These are phyloP conservation scores for Chascanopsetta lugubris DNA, from an alignment of 2,113 vertebrate species.

Conservation along the genomic window DNA sequence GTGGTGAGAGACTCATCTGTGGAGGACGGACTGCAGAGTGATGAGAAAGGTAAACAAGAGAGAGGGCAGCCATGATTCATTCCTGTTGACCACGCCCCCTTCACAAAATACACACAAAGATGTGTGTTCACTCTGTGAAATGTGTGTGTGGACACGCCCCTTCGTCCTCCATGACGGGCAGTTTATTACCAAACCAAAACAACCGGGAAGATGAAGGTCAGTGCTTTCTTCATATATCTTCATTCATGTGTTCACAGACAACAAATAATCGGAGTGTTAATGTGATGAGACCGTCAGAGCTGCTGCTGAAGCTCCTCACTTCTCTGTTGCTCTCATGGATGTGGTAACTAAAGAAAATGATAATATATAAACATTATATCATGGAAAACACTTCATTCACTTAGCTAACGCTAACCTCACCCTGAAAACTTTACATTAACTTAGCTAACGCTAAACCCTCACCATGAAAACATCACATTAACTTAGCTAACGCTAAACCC, in stretches of 20 bases:
- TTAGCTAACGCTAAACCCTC: too few relatives aligned
- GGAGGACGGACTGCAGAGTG: background rate
- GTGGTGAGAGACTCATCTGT: background rate
- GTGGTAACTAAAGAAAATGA: too few relatives aligned
- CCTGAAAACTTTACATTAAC: too few relatives aligned
- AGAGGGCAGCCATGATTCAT: constrained; percentile 31
- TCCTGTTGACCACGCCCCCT: constrained; percentile 14
- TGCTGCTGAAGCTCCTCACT: background rate
- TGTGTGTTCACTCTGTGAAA: background rate
- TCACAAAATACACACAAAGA: constrained; percentile 1
- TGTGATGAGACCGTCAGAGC: background rate
- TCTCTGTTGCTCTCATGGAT: too few relatives aligned
- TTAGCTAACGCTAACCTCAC: too few relatives aligned
- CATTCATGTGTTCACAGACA: constrained; percentile 32
- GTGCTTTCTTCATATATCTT: constrained; percentile 20
- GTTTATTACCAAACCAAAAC: constrained; percentile 26
- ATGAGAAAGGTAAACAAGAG: constrained; percentile 17
- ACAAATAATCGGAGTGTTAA: background rate
- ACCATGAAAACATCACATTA: too few relatives aligned
- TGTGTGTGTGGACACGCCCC: constrained; percentile 27
- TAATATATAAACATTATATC: too few relatives aligned
- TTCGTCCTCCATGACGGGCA: constrained; percentile 4
- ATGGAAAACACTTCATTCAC: too few relatives aligned
- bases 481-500: too few relatives aligned
- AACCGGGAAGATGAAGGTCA: constrained; percentile 39